phyloP scores from a whole-genome alignment of 2,113 vertebrate genomes.

The Aix galericulata region DNA sequence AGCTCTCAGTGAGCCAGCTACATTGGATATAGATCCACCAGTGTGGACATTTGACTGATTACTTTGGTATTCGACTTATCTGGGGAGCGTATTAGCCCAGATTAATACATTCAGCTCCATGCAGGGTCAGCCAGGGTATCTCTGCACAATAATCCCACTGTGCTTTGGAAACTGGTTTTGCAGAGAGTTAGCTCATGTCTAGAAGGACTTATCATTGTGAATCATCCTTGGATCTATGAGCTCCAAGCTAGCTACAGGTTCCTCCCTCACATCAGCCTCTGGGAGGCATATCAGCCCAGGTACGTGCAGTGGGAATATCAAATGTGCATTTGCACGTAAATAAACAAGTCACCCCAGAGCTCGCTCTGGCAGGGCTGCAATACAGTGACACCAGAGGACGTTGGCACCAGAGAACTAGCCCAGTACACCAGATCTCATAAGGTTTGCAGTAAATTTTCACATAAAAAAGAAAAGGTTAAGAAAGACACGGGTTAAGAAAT shows the following conservation, averaged over 20 bases:
- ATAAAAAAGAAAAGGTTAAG: background rate
- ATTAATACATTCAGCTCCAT: background rate
- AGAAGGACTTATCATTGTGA: background rate
- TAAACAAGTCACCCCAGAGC: background rate
- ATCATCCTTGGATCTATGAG: background rate
- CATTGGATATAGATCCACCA: background rate
- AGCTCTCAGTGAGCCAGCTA: background rate
- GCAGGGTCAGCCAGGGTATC: background rate
- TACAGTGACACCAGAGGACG: background rate
- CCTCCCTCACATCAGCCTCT: accelerated
- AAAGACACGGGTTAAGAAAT: background rate
- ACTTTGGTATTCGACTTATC: background rate
- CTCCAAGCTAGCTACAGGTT: background rate
- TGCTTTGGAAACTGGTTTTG: background rate
- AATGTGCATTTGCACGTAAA: background rate
- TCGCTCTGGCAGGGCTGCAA: accelerated
- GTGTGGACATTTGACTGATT: background rate
- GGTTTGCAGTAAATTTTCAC: background rate
- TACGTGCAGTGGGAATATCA: background rate
- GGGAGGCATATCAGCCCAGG: background rate
- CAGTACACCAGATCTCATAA: background rate
- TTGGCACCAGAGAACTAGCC: background rate
- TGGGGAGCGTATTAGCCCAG: background rate
- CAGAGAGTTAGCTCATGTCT: background rate
- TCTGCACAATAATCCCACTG: background rate